These are phyloP conservation scores for Austrolebias charrua DNA, from an alignment of 2,797 vertebrate species.

Conservation along the genomic window DNA sequence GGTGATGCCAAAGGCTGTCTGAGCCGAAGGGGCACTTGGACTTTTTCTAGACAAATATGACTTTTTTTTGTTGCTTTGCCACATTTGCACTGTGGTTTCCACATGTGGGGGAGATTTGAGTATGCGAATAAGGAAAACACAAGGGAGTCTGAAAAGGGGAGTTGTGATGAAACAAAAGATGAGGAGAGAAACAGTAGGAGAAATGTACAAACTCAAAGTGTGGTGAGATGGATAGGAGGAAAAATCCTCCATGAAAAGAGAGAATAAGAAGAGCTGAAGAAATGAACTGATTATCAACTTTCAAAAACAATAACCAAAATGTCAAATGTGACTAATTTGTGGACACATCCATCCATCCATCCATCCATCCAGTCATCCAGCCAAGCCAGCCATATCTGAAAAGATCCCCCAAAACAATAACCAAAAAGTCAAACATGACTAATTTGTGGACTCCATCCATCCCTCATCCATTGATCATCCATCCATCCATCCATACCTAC, in stretches of 20 bases:
- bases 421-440: too few relatives aligned
- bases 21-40: conserved; percentile 29
- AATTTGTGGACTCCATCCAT: too few relatives aligned
- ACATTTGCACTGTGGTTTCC: conserved; percentile 42
- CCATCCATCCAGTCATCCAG: background rate
- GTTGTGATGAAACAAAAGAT: conserved; percentile 55
- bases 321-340: conserved; percentile 72
- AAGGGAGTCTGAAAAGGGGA: conserved; percentile 44
- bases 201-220: conserved; percentile 43
- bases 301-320: conserved; percentile 69
- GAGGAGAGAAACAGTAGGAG: conserved; percentile 44
- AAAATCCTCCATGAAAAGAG: conserved; percentile 28
- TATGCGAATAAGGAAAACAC: conserved; percentile 30
- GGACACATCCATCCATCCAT: background rate
- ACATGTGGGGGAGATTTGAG: conserved; percentile 26
- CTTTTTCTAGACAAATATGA: conserved; percentile 48
- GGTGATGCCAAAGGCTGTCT: conserved; percentile 18
- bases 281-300: conserved; percentile 27
- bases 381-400: too few relatives aligned
- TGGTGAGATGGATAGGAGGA: conserved; percentile 35
- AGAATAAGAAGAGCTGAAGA: conserved; percentile 37
- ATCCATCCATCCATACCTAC: too few relatives aligned
- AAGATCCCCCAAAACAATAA: too few relatives aligned
- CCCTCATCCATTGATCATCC: too few relatives aligned
- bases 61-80: conserved; percentile 56